phyloP scores from a whole-genome alignment of 2,113 vertebrate species.

The Megalops atlanticus region DNA sequence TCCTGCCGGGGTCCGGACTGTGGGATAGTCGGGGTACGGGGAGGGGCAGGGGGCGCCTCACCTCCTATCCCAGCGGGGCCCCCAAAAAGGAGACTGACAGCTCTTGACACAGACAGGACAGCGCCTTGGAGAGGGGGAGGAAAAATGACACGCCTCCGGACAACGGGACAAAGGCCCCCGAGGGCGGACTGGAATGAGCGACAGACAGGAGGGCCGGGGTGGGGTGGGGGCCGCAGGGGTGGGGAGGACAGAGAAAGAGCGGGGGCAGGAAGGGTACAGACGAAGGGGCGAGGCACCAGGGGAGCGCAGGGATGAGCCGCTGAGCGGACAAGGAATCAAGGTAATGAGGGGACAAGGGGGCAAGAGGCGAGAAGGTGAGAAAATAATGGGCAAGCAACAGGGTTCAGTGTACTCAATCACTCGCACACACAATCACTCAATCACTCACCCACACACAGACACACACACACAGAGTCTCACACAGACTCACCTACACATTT shows the following conservation, averaged over 20 bases:
- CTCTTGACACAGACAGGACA: background rate
- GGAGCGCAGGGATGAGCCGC: too few species aligned
- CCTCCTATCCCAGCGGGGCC: conserved; percentile 14
- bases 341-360: background rate
- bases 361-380: background rate
- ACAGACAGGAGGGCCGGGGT: too few species aligned
- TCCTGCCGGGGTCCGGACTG: too few species aligned
- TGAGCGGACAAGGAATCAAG: too few species aligned
- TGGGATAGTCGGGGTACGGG: background rate
- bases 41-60: background rate
- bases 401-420: background rate
- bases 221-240: too few species aligned
- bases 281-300: too few species aligned
- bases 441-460: background rate
- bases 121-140: background rate
- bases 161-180: background rate
- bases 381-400: background rate
- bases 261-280: too few species aligned
- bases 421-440: background rate
- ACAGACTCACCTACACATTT: background rate
- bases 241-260: too few species aligned
- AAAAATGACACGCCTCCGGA: background rate
- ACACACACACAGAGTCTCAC: background rate
- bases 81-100: conserved; percentile 17
- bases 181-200: too few species aligned